phyloP scores from a whole-genome alignment of 2,888 invertebrate genomes.

The Athetis lepigone region DNA sequence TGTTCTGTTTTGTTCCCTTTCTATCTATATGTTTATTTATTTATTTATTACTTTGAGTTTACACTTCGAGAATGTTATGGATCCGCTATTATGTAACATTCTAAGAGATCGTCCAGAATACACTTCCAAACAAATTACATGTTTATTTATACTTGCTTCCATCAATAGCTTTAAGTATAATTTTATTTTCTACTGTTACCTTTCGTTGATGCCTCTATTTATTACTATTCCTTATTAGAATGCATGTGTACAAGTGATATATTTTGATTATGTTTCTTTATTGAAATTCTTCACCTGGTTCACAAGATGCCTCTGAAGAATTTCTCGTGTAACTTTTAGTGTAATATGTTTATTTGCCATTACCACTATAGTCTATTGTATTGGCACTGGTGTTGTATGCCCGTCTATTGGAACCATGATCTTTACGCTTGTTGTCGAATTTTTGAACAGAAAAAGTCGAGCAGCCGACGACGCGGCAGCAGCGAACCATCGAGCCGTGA shows the following conservation, averaged over 20 bases:
- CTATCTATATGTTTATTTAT: slow-evolving; percentile 61
- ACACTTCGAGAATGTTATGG: slow-evolving; percentile 87
- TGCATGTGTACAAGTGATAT: slow-evolving; percentile 85
- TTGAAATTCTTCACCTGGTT: slow-evolving; percentile 74
- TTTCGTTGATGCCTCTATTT: slow-evolving; percentile 77
- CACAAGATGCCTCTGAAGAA: slow-evolving; percentile 69
- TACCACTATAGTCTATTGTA: slow-evolving; percentile 89
- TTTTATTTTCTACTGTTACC: slow-evolving; percentile 70
- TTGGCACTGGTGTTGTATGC: slow-evolving; percentile 89
- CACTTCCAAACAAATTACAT: slow-evolving; percentile 62
- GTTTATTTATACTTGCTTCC: slow-evolving; percentile 81
- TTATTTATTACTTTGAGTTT: slow-evolving; percentile 53
- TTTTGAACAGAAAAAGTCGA: slow-evolving; percentile 87
- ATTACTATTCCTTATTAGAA: slow-evolving; percentile 79
- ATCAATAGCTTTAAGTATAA: slow-evolving; percentile 82
- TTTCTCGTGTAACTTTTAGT: slow-evolving; percentile 77
- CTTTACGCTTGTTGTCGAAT: slow-evolving; percentile 74
- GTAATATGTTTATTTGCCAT: slow-evolving; percentile 84
- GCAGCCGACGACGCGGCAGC: slow-evolving; percentile 83
- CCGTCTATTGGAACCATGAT: slow-evolving; percentile 60
- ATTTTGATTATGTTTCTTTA: slow-evolving; percentile 67
- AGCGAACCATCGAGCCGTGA: slow-evolving; percentile 82
- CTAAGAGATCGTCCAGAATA: slow-evolving; percentile 53
- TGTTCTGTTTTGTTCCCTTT: slow-evolving; percentile 55
- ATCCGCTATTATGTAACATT: slow-evolving; percentile 78